Evolutionary conservation across 2,888 invertebrate genomes (phyloP), one percentile per base, ranked within the genome.

Genomic region (Caenorhabditis wallacei): DNA sequence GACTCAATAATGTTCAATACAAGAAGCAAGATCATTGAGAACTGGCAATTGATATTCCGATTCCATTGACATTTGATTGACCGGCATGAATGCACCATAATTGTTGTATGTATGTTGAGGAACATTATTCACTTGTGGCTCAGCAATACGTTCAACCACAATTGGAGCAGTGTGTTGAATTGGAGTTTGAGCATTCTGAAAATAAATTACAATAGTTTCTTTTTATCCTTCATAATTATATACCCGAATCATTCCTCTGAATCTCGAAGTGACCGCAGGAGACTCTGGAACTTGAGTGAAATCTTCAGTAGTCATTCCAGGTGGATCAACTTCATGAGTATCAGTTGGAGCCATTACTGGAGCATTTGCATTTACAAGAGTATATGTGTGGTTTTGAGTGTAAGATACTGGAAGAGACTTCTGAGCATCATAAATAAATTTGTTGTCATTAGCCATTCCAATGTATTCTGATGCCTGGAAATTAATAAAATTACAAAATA

Each of bases 11-110:
- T 83, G 75, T 20, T 83, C 82, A 43, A 83, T 83, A 46, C 82
- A 83, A 40, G 79, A 83, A 20, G 82, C 82, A 13, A 83, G 51
- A 56, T 83, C 82, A 30, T 83, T 83, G 61, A 83, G 72, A 8
- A 83, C 74, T 13, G 82, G 82, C 63, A 83, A 57, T 24, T 79
- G 82, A 53, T 83, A 83, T 43, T 83, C 82, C 37, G 82, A 83
- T 35, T 83, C 82, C 63, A 64, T 64, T 20, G 63, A 51, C 37
- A 71, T 61, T 35, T 83, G 79, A 24, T 69, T 64, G 48, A 75
- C 61, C 18, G 82, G 82, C 48, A 61, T 46, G 70, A 83, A 83
- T 7, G 82, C 82, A 22, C 70, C 70, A 37, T 70, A 79, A 35
- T 61, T 69, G 24, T 80, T 51, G 30, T 64, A 48, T 54, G 57